Evolutionary conservation across 2,797 vertebrate species (phyloP).

Genomic region (Leontocebus nigricollis): DNA sequence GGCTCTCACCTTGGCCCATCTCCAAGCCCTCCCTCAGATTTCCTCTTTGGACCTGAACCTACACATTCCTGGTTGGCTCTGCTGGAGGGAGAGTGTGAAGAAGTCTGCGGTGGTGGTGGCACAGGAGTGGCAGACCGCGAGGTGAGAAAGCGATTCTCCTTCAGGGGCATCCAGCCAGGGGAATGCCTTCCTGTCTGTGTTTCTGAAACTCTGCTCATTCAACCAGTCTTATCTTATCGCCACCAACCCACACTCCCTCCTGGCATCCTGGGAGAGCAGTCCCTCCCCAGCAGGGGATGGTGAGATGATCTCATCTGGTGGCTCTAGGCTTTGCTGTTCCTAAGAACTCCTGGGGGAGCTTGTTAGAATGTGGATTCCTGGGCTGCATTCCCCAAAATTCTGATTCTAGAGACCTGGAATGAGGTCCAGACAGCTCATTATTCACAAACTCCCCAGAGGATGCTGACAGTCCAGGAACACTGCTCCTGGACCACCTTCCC

Average conservation of each 20-base stretch:
- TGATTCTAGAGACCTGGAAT: background rate
- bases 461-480: background rate
- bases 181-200: background rate
- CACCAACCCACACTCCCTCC: conserved; percentile 44
- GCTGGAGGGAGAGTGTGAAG: background rate
- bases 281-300: background rate
- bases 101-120: background rate
- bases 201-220: conserved; percentile 21
- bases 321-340: background rate
- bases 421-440: background rate
- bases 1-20: conserved; percentile 37
- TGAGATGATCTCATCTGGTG: background rate
- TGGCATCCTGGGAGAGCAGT: background rate
- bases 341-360: background rate
- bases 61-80: background rate
- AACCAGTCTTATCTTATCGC: conserved; percentile 5
- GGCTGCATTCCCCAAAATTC: background rate
- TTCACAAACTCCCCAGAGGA: background rate
- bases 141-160: conserved; percentile 14
- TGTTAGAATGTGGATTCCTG: background rate
- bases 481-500: background rate
- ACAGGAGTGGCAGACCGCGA: background rate
- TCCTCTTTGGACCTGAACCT: conserved; percentile 43
- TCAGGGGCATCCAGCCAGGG: conserved; percentile 24
- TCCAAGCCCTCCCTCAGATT: conserved; percentile 53